Evolutionary conservation across 1,140 invertebrate genomes (phyloP), one percentile per base, ranked within the genome.

Genomic region (Pentalonia nigronervosa): DNA sequence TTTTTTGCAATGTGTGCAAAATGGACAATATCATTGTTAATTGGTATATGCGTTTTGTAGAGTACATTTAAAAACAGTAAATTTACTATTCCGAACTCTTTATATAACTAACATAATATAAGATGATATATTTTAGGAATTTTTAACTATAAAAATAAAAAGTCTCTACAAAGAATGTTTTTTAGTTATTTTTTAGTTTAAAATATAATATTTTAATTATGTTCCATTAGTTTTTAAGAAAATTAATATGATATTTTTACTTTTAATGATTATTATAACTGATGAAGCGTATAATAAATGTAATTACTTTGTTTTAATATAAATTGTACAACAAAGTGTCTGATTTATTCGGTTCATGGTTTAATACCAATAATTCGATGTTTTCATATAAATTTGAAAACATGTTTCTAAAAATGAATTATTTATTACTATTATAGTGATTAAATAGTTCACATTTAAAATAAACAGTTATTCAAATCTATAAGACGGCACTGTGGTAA

Each of bases 251-350:
- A 76, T 76, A 4, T 76, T 76, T 76, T 76, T 0, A n/a, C 11
- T 76, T 76, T n/a, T n/a, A n/a, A 76, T 76, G n/a, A 76, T n/a
- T 67, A 67, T 67, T 67, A n/a, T 76, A 76, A 34, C n/a, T 34
- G 60, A 17, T n/a, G 60, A 76, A 76, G n/a, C 14, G 30, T 17
- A 9, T 67, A 67, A 67, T n/a, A n/a, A n/a, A 0, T n/a, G 30
- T 17, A 76, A 76, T 76, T n/a, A 76, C 30, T 76, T 34, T 76
- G n/a, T 76, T 76, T 3, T 17, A 76, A 76, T n/a, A 17, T 76
- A n/a, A 76, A n/a, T 76, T 34, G 60, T 6, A n/a, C 17, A 7
- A n/a, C 56, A 60, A 30, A 60, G 56, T 60, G 25, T 60, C 7
- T 60, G 23, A 60, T 17, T 76, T 76, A 76, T 34, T 76, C n/a